Base-by-base conservation (phyloP, 2,888 invertebrate genomes). In the Orchesellides sinensis region DNA sequence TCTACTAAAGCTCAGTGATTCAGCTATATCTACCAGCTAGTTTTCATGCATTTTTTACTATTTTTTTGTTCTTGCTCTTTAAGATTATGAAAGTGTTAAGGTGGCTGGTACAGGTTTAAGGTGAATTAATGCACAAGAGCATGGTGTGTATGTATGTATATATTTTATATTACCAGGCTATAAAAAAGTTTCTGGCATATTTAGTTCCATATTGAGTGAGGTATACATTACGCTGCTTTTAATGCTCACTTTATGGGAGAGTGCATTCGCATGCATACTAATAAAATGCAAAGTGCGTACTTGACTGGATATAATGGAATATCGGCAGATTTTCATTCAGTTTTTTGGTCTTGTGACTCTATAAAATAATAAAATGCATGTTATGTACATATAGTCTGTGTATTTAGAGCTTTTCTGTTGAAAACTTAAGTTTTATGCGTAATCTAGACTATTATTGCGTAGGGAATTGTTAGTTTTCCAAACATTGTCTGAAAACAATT, bases 221-320 rank as follows among this genome's bases (percentile, higher is more conserved):
- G 78, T 70, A 70, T 70, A 52, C 35, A 61, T n/a, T n/a, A 66
- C 47, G 69, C 69, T 35, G 49, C 12, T 63, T 70, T 78, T 70
- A 79, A 79, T 79, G 70, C 70, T 79, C 79, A 79, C 69, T 79
- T 65, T 70, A 70, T 79, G 72, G 70, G 78, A 40, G 12, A 80
- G 80, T 79, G 79, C 79, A 80, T 65, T 32, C 61, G 69, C 61
- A 59, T 40, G 49, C 49, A 49, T 32, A 14, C 54, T 80, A 80
- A 80, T 80, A 63, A 80, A 80, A 80, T 80, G 80, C 80, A 80
- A 80, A 80, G 80, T 80, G 80, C 80, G 80, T 80, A 80, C 65
- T 72, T 72, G 65, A 72, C 79, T 79, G 79, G 80, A 80, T 72
- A 32, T 75, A 19, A 35, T 27, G 23, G 25, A 27, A 23, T 3